These are phyloP conservation scores for Bombus confusus DNA, from an alignment of 1,140 invertebrate species.

Conservation along the genomic window DNA sequence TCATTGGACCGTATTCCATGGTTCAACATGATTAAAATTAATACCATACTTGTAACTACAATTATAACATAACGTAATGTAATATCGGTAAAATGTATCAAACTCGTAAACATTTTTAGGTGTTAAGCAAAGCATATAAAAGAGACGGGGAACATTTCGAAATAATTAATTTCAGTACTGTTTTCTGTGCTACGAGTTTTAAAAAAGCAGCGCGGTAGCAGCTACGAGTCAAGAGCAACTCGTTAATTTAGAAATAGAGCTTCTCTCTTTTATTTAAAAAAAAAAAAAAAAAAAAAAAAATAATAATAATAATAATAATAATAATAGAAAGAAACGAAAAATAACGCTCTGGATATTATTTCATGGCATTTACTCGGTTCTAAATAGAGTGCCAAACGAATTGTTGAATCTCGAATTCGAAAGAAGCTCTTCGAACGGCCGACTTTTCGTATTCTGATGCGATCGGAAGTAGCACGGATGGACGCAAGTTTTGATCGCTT, in stretches of 20 bases:
- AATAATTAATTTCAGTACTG: neutral
- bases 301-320: too few species aligned
- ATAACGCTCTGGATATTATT: neutral
- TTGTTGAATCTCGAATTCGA: neutral
- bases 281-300: neutral
- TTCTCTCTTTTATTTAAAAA: neutral
- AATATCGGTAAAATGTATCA: neutral
- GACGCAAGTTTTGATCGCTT: slow-evolving; percentile 13
- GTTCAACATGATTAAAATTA: neutral
- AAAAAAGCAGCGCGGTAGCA: neutral
- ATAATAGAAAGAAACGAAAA: neutral
- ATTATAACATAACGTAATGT: neutral
- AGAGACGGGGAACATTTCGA: neutral
- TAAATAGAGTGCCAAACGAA: neutral
- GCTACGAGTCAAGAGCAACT: neutral
- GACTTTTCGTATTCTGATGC: neutral
- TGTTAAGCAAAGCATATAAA: neutral
- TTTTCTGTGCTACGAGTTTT: neutral
- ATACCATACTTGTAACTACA: neutral
- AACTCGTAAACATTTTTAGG: neutral
- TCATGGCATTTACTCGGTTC: neutral
- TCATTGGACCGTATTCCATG: neutral
- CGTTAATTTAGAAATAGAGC: slow-evolving; percentile 1
- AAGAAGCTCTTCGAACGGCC: neutral
- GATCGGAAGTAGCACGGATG: slow-evolving; percentile 7